Percentiles rank a stretch among this genome's conserved stretches.
These are phyloP conservation scores for Drosophila kohkoa DNA, from an alignment of 1,140 invertebrate species.

Conservation along the genomic window DNA sequence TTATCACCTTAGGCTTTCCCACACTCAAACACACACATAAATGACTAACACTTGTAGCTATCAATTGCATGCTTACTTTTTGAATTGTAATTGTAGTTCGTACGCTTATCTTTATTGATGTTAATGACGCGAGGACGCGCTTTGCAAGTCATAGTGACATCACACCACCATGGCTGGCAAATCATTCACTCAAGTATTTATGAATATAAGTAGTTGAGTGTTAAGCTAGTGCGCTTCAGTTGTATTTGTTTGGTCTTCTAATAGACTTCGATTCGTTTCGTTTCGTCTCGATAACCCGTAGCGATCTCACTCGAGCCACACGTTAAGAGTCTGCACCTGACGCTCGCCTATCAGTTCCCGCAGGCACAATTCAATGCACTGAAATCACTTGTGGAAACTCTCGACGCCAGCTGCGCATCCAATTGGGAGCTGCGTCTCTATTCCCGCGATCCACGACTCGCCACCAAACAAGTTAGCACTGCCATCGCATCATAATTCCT, in stretches of 20 bases:
- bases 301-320: constrained; percentile 90
- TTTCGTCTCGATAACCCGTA: constrained; percentile 68
- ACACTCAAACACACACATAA: background rate
- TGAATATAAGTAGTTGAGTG: constrained; percentile 34
- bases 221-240: background rate
- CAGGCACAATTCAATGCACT: constrained; percentile 89
- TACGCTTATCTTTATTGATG: constrained; percentile 17
- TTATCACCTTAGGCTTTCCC: background rate
- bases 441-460: constrained; percentile 91
- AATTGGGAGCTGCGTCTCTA: constrained; percentile 95
- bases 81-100: background rate
- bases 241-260: constrained; percentile 44
- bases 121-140: background rate
- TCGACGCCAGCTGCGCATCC: constrained; percentile 88
- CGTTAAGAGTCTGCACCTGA: constrained; percentile 94
- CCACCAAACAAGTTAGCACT: constrained; percentile 89
- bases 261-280: constrained; percentile 48
- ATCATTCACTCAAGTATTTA: background rate
- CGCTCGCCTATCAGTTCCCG: constrained; percentile 94
- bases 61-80: constrained; percentile 3
- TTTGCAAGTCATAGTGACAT: background rate
- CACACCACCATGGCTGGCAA: constrained; percentile 1
- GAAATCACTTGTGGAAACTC: constrained; percentile 89
- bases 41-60: background rate
- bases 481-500: background rate